phyloP scores from a whole-genome alignment of 2,888 invertebrate genomes.

The Nomada fabriciana region DNA sequence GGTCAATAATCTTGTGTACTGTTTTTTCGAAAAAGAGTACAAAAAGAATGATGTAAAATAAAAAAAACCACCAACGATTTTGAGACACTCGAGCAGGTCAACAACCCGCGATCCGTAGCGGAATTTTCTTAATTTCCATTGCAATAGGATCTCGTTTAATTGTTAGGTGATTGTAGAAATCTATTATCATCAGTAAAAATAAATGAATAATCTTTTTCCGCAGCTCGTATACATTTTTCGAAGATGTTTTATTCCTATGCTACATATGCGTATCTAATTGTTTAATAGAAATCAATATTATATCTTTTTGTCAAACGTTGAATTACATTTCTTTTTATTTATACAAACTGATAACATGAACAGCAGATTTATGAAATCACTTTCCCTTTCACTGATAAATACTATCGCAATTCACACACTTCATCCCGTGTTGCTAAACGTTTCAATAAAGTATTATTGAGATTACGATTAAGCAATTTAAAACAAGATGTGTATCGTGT shows the following conservation, averaged over 20 bases:
- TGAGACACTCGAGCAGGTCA: not conserved
- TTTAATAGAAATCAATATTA: too few relatives aligned
- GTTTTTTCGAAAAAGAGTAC: slow-evolving; percentile 3
- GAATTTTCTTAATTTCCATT: too few relatives aligned
- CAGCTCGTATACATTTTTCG: too few relatives aligned
- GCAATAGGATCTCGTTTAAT: too few relatives aligned
- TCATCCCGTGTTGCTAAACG: slow-evolving; percentile 7
- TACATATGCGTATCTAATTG: too few relatives aligned
- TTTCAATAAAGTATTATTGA: slow-evolving; percentile 21
- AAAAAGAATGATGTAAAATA: not conserved
- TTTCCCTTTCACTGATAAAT: not conserved
- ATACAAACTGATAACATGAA: not conserved
- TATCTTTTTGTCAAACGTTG: too few relatives aligned
- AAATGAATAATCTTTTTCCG: too few relatives aligned
- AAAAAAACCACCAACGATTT: not conserved
- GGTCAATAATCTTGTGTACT: slow-evolving; percentile 45
- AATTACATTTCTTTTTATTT: too few relatives aligned
- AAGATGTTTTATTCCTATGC: too few relatives aligned
- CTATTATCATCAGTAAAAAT: too few relatives aligned
- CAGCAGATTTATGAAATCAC: not conserved
- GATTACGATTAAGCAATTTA: slow-evolving; percentile 35
- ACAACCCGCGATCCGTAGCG: not conserved
- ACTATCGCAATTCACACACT: not conserved
- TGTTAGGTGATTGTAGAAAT: too few relatives aligned
- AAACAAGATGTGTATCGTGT: slow-evolving; percentile 1